Evolutionary conservation across 30 jellyfish, hydroid and myxozoan species (phyloP), one percentile per base, ranked within the genome.

Genomic region (Hydractinia echinata): DNA sequence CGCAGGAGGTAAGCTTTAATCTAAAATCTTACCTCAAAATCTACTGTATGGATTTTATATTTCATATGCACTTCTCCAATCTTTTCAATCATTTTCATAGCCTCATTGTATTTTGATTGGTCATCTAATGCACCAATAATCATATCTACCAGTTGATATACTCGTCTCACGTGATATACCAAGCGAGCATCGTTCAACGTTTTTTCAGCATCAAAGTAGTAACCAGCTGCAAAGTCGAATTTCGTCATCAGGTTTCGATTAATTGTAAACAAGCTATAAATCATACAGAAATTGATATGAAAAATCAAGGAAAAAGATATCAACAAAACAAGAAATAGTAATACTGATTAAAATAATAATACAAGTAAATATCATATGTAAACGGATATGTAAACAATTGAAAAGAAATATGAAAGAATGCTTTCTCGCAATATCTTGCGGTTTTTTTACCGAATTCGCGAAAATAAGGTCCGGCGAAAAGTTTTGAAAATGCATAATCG

Each of bases 161-260:
- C 81, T 72, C 81, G 58, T 4, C 81, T 72, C 8, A 44, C 53
- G 16, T 72, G 81, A 72, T 7, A 72, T 39, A 72, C 61, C 61
- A 72, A 51, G 14, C 81, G 58, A 30, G 81, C 56, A 51, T 72
- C 81, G 10, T 72, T 72, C 53, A 72, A 51, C 9, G 81, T 72
- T 1, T 52, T 72, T 72, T 72, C 62, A 1, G 10, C 11, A 7
- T 72, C 51, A 7, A 52, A 72, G 6, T 72, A 8, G 61, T 72
- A 19, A 1, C 44, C 81, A 5, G 10, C 81, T 4, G 62, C 81
- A 51, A 72, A 72, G 8, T 30, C 51, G 51, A 72, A 72, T 15
- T 15, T 72, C 51, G 58, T n/a, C 58, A 72, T 10, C 81, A 72
- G 18, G 16, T 64, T 51, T 64, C 39, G 19, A 13, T 64, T 64